Conservation (phyloP, 2,888 invertebrate species). For the Zootermopsis nevadensis region DNA sequence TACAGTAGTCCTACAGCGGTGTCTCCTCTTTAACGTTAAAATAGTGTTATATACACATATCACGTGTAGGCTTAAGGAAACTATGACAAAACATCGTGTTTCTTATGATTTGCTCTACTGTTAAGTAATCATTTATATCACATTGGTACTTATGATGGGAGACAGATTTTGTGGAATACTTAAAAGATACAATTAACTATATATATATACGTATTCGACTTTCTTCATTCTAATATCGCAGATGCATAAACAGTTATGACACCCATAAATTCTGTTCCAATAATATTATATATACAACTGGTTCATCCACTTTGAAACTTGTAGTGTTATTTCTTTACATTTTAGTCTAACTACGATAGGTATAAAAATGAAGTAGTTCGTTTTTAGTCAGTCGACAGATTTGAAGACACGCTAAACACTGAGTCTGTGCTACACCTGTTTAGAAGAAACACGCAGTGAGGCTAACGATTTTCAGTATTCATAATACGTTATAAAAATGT, state of each 20-base stretch:
- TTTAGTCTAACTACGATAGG: conserved; percentile 15
- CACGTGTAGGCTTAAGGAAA: conserved; percentile 52
- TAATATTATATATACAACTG: conserved; percentile 11
- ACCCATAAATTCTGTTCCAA: conserved; percentile 26
- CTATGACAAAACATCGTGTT: conserved; percentile 47
- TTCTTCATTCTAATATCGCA: conserved; percentile 17
- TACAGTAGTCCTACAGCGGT: conserved; percentile 41
- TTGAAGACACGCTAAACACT: conserved; percentile 18
- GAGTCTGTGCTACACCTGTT: not conserved
- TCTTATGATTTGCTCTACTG: conserved; percentile 42
- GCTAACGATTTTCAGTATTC: not conserved
- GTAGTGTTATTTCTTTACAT: not conserved
- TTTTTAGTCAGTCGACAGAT: conserved; percentile 19
- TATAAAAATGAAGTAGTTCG: conserved; percentile 23
- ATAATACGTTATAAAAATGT: conserved; percentile 24
- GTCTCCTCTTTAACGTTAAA: conserved; percentile 41
- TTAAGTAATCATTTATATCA: conserved; percentile 38
- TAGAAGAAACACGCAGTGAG: conserved; percentile 19
- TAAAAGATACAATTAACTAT: not conserved
- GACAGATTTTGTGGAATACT: not conserved
- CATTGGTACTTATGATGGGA: conserved; percentile 37
- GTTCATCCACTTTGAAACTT: not conserved
- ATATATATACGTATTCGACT: not conserved
- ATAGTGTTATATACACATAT: conserved; percentile 47
- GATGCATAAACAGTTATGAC: conserved; percentile 12